Base-by-base conservation (phyloP, 2,888 invertebrate genomes). In the Ypsolopha scabrella region DNA sequence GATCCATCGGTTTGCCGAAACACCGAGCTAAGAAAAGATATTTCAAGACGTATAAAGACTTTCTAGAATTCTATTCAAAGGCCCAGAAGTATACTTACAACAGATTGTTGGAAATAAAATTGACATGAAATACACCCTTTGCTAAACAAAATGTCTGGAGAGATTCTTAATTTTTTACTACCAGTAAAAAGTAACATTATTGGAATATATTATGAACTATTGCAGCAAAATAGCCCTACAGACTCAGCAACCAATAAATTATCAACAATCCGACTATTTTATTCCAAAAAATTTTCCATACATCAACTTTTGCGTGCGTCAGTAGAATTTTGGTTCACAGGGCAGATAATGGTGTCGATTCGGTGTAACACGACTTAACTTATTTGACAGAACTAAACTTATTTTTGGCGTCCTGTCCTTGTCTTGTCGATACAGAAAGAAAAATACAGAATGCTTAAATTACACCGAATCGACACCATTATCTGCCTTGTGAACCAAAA, bases 191-290 rank as follows among this genome's bases (percentile, higher is more conserved):
- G 65, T 43, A n/a, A n/a, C 62, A 7, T 58, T 73, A 37, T 55
- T 66, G 35, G 61, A 70, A 38, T 59, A 67, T 54, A 54, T 74
- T 13, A 55, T 66, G 49, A 57, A 63, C 39, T 58, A n/a, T n/a
- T n/a, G n/a, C n/a, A n/a, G n/a, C n/a, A n/a, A n/a, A n/a, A n/a
- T n/a, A n/a, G n/a, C n/a, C n/a, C n/a, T n/a, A n/a, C n/a, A n/a
- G n/a, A n/a, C n/a, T n/a, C n/a, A n/a, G n/a, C n/a, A n/a, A 75
- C 1, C 58, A 69, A 11, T 75, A 75, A 51, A 74, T 78, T 48
- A 61, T 74, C 0, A 72, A 67, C 43, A 75, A 70, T 57, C 77
- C 77, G 3, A 65, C 66, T 1, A 7, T 63, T 79, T 46, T 75
- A 68, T 58, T 71, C 70, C 35, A 73, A 57, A 48, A 74, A 67